These are phyloP conservation scores for Xiphophorus maculatus DNA, from an alignment of 2,113 vertebrate species.

Conservation along the genomic window DNA sequence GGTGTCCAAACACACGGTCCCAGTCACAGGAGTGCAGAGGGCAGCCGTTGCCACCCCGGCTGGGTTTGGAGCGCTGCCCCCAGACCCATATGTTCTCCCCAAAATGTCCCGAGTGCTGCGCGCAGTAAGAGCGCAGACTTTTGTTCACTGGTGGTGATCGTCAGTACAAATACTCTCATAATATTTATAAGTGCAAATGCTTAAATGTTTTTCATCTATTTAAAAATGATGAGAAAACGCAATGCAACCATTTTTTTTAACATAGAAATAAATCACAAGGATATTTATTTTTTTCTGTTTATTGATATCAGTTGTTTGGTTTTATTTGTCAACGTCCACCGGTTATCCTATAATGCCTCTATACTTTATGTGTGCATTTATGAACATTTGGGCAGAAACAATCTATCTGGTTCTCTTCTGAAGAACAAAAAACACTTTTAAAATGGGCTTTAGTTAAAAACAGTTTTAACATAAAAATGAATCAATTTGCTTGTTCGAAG, in stretches of 20 bases:
- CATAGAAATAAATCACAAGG: too few species aligned
- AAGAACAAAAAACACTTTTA: neutral
- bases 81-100: conserved; percentile 76
- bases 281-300: too few species aligned
- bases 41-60: conserved; percentile 67
- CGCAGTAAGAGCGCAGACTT: conserved; percentile 29
- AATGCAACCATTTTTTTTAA: too few species aligned
- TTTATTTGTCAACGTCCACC: too few species aligned
- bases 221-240: too few species aligned
- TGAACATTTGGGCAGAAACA: neutral
- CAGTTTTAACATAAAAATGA: too few species aligned
- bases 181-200: too few species aligned
- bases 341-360: neutral
- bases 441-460: neutral
- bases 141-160: neutral
- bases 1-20: conserved; percentile 24
- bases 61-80: conserved; percentile 73
- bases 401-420: neutral
- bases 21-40: conserved; percentile 36
- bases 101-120: conserved; percentile 69
- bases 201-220: too few species aligned
- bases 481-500: too few species aligned
- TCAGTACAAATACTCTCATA: neutral
- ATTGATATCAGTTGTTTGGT: too few species aligned
- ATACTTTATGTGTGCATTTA: too few species aligned